These are phyloP conservation scores for Latrodectus geometricus DNA, from an alignment of 1,140 invertebrate species.

Conservation along the genomic window DNA sequence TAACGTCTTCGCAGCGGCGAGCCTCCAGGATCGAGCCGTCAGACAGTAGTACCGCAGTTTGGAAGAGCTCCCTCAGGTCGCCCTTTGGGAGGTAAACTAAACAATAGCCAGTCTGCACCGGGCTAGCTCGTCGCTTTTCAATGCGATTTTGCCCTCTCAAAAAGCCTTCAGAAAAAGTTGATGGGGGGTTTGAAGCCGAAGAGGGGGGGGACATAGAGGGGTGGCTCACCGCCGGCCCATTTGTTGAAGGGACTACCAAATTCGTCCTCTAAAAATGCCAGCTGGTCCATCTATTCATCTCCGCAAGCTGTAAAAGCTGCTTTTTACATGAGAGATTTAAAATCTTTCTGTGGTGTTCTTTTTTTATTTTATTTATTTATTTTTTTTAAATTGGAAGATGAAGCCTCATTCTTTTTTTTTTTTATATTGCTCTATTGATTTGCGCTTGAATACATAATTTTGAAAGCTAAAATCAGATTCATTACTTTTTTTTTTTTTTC, in stretches of 20 bases:
- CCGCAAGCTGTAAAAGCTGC: not conserved
- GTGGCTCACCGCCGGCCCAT: constrained; percentile 11
- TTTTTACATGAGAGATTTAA: not conserved
- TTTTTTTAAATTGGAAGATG: not conserved
- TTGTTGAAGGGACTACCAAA: constrained; percentile 6
- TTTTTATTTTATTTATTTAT: not conserved
- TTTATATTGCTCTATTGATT: too few relatives aligned
- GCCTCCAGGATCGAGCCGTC: not conserved
- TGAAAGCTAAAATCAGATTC: too few relatives aligned
- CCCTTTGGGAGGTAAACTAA: constrained; percentile 41
- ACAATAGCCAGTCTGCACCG: constrained; percentile 23
- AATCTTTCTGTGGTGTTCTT: constrained; percentile 12
- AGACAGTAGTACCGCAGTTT: not conserved
- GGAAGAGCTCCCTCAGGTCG: not conserved
- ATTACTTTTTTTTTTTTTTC: too few relatives aligned
- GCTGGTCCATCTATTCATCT: constrained; percentile 26
- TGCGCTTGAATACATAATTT: too few relatives aligned
- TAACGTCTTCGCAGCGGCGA: not conserved
- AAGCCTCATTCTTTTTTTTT: too few relatives aligned
- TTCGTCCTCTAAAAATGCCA: constrained; percentile 33
- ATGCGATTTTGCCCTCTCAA: constrained; percentile 33
- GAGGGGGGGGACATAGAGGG: not conserved
- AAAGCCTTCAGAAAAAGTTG: constrained; percentile 25
- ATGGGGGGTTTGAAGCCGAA: not conserved
- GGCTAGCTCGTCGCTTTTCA: constrained; percentile 10